Percentiles rank a stretch among this genome's conserved stretches.
phyloP scores from a whole-genome alignment of 2,888 invertebrate species.

The Stenichneumon culpator region DNA sequence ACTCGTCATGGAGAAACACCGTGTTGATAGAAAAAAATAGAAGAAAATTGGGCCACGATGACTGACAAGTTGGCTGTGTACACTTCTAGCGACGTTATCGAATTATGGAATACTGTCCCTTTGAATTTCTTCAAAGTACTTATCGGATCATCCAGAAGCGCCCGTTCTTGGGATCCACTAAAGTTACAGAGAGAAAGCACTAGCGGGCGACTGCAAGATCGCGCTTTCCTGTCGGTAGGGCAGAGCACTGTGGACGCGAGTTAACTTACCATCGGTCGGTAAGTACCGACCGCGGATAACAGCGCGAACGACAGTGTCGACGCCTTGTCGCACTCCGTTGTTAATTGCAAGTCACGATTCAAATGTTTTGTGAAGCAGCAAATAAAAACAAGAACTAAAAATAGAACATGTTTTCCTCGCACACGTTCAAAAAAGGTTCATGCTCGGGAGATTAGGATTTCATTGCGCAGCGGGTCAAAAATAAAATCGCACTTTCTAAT shows the following conservation, averaged over 20 bases:
- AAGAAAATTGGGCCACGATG: background rate
- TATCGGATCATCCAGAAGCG: background rate
- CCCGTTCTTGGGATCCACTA: background rate
- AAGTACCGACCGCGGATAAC: background rate
- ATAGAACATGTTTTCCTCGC: background rate
- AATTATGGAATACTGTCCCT: background rate
- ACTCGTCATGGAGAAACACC: background rate
- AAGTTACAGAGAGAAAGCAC: background rate
- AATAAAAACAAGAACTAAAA: background rate
- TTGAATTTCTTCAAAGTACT: constrained; percentile 1
- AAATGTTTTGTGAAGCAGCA: background rate
- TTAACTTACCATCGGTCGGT: background rate
- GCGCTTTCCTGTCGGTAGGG: background rate
- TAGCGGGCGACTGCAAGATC: background rate
- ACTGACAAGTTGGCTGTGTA: background rate
- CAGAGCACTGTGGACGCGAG: background rate
- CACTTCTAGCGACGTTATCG: constrained; percentile 1
- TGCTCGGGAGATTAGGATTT: no score
- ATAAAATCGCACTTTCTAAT: no score
- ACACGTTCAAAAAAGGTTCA: background rate
- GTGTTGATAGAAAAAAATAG: background rate
- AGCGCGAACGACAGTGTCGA: background rate
- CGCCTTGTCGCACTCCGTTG: background rate
- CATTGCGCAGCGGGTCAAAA: no score
- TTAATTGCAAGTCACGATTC: constrained; percentile 24